phyloP scores from a whole-genome alignment of 1,140 invertebrate genomes.

The Coenobita brevimanus region DNA sequence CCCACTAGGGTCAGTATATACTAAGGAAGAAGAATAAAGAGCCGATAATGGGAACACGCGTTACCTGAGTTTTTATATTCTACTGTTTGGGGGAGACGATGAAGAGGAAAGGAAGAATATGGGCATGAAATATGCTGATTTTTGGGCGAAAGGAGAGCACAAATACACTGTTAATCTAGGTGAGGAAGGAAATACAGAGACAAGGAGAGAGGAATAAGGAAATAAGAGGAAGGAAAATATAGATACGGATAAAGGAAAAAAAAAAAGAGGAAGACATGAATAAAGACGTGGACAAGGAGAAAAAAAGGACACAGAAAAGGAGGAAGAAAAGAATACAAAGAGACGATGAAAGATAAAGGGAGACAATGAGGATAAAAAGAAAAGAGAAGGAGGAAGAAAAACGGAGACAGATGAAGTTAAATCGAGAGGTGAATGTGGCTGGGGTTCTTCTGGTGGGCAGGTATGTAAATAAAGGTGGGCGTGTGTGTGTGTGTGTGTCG shows the following conservation, averaged over 20 bases:
- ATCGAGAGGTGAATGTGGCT: not conserved
- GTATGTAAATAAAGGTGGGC: not conserved
- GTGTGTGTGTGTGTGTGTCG: not conserved
- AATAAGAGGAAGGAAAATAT: not conserved
- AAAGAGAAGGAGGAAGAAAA: constrained; percentile 22
- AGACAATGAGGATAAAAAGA: constrained; percentile 3
- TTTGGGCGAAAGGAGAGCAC: no score
- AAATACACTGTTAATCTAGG: no score
- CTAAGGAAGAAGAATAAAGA: no score
- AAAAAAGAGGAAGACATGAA: not conserved
- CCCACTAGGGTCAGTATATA: no score
- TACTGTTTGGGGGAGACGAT: no score
- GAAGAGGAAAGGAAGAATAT: no score
- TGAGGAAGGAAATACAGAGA: no score
- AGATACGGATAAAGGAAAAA: not conserved
- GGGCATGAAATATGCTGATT: no score
- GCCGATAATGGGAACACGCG: no score
- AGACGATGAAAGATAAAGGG: constrained; percentile 14
- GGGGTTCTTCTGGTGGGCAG: not conserved
- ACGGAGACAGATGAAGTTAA: no score
- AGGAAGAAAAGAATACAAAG: not conserved
- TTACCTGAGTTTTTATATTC: no score
- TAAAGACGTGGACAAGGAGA: no score
- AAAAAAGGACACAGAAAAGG: not conserved
- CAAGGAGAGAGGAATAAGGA: not conserved